Percentiles rank a stretch among this genome's conserved stretches.
Evolutionary conservation across 2,888 invertebrate genomes (phyloP).

Genomic region (Maniola hyperantus): DNA sequence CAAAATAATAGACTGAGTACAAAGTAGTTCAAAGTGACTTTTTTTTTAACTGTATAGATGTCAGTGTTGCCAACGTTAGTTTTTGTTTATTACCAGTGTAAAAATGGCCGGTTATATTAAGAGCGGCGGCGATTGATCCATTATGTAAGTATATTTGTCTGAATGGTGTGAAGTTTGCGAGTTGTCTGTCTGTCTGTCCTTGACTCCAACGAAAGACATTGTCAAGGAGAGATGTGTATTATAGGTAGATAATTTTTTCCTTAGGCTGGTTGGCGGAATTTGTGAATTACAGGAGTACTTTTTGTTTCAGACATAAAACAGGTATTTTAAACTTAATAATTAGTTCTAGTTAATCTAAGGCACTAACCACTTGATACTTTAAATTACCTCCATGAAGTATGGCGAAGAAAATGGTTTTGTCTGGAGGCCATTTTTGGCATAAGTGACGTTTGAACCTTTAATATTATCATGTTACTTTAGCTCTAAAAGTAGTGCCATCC

Average conservation of each 20-base stretch:
- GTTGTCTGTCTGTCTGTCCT: slow-evolving; percentile 33
- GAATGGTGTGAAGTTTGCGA: slow-evolving; percentile 33
- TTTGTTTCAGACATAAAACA: not conserved
- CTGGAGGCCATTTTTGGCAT: no score
- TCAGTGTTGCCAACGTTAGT: slow-evolving; percentile 35
- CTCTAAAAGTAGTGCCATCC: not conserved
- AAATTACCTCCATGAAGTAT: no score
- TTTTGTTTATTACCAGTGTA: slow-evolving; percentile 32
- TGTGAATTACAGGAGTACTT: slow-evolving; percentile 29
- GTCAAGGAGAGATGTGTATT: slow-evolving; percentile 46
- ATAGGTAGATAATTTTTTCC: slow-evolving; percentile 57
- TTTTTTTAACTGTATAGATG: slow-evolving; percentile 1
- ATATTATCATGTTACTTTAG: no score
- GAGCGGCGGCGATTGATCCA: slow-evolving; percentile 26
- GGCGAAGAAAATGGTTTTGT: no score
- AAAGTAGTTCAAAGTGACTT: not conserved
- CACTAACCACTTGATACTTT: no score
- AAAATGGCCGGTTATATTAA: slow-evolving; percentile 9
- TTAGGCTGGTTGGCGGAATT: slow-evolving; percentile 40
- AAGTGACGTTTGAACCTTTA: no score
- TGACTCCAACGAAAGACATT: slow-evolving; percentile 38
- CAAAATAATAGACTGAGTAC: not conserved
- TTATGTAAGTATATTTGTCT: slow-evolving; percentile 19
- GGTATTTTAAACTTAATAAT: not conserved
- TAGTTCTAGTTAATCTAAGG: no score